Conservation (phyloP, 2,888 invertebrate species). For the Ephialtes manifestator region DNA sequence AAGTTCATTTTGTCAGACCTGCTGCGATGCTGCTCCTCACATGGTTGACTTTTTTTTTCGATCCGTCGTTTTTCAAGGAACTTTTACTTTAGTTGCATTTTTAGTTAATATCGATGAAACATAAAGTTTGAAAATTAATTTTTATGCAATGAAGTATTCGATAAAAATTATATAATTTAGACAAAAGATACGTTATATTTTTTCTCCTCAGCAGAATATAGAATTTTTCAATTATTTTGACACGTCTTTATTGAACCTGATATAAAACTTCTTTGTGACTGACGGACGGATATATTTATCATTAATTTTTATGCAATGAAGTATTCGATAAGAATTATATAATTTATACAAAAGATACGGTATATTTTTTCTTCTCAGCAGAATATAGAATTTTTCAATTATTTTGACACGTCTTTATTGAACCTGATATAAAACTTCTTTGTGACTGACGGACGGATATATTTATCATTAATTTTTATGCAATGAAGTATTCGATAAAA, state of each 20-base stretch:
- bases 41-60: slow-evolving; percentile 29
- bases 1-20: slow-evolving; percentile 51
- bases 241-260: background rate
- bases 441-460: too few species aligned
- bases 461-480: too few species aligned
- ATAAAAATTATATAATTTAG: background rate
- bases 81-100: slow-evolving; percentile 14
- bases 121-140: background rate
- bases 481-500: too few species aligned
- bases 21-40: slow-evolving; percentile 11
- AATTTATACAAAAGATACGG: too few species aligned
- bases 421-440: too few species aligned
- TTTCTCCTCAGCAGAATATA: too few species aligned
- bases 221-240: background rate
- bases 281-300: background rate
- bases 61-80: background rate
- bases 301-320: too few species aligned
- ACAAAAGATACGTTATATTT: background rate
- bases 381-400: too few species aligned
- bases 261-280: background rate
- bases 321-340: too few species aligned
- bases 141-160: background rate
- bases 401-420: too few species aligned
- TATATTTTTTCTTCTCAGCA: too few species aligned
- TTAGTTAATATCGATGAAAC: background rate